A percentile compares a stretch with the other conserved stretches of the same genome.
phyloP scores from a whole-genome alignment of 2,797 vertebrate species.

The Nannoperca obscura region DNA sequence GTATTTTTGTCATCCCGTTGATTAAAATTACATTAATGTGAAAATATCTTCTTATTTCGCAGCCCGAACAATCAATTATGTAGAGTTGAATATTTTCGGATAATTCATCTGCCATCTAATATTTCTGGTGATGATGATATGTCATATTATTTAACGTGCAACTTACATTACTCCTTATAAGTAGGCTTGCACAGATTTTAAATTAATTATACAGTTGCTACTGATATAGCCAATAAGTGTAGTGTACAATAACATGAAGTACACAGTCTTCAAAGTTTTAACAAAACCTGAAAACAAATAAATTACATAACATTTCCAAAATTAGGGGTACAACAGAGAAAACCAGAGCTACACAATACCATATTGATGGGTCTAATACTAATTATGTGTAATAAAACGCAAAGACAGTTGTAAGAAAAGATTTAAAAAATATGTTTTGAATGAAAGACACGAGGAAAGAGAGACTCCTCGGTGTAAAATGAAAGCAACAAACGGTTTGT shows the following conservation, averaged over 20 bases:
- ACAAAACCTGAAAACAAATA: not conserved
- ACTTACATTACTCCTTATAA: not conserved
- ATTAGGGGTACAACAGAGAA: not conserved
- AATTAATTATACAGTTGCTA: not conserved
- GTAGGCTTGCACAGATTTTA: not conserved
- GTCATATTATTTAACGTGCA: not conserved
- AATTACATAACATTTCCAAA: not conserved
- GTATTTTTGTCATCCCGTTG: not conserved
- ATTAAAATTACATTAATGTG: not conserved
- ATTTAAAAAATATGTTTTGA: not conserved
- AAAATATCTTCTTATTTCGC: not conserved
- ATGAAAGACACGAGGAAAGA: not conserved
- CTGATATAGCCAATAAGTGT: not conserved
- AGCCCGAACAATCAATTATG: not conserved
- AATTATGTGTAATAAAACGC: not conserved
- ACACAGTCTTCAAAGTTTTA: not conserved
- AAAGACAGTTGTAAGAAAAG: too few relatives aligned
- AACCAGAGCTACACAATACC: not conserved
- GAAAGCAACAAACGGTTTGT: not conserved
- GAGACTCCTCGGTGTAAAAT: too few relatives aligned
- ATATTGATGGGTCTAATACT: not conserved
- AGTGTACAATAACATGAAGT: not conserved
- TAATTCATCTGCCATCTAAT: not conserved
- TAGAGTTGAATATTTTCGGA: not conserved
- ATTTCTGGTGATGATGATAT: not conserved